Evolutionary conservation across 2,888 invertebrate genomes (phyloP), one percentile per base, ranked within the genome.

Genomic region (Lycaena phlaeas): DNA sequence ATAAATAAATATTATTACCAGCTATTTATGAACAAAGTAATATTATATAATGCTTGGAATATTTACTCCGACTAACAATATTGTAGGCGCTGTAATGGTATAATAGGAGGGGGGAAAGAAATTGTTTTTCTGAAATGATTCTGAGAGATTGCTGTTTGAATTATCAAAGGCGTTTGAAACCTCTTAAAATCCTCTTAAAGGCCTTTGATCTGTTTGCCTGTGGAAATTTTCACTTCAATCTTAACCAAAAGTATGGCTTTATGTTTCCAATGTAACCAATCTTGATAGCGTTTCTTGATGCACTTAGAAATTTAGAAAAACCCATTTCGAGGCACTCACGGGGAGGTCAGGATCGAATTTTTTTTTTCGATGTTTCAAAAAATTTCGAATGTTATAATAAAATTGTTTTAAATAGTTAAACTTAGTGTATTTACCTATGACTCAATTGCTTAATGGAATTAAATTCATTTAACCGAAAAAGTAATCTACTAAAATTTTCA

Each of bases 131-230:
- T 18, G 7, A 34, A 34, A 22, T 22, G 12, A n/a, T n/a, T n/a
- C 22, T 22, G 18, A 34, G 7, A 4, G 22, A 34, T 34, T 34
- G 34, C 34, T 34, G 34, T 22, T 22, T 11, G 34, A 22, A 22
- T 31, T 34, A 22, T 34, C 34, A 34, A 34, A 34, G 34, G 34
- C 34, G 34, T 34, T 34, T 11, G 14, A 34, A 34, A 18, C 34
- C 34, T 18, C 34, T 34, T 14, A 22, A 34, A 34, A 22, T 10
- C n/a, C n/a, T n/a, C n/a, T n/a, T n/a, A n/a, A 34, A 34, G 18
- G 22, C 34, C 34, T 34, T 34, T 34, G 34, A 34, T 34, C 34
- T 12, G 18, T 22, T 22, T 34, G 22, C 34, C 4, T 22, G 34
- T 22, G 18, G 34, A 18, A 34, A 34, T 34, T 34, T 34, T 34